Conservation (phyloP, 1,140 invertebrate species). For the Bombus confusus region DNA sequence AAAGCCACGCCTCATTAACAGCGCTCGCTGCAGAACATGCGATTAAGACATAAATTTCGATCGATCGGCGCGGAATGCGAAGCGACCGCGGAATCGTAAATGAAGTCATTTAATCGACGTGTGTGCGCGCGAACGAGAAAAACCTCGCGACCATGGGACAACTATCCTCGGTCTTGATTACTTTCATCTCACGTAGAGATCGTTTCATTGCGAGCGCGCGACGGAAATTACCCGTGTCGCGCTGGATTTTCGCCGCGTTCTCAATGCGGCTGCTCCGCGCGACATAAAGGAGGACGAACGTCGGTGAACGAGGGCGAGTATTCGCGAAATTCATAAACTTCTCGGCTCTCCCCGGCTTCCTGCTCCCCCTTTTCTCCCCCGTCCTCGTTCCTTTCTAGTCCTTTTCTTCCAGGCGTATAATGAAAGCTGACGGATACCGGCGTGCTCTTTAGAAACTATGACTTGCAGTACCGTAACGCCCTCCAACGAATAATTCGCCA, state of each 20-base stretch:
- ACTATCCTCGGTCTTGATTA: conserved; percentile 51
- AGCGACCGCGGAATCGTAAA: conserved; percentile 39
- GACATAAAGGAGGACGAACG: conserved; percentile 56
- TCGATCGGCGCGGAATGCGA: conserved; percentile 32
- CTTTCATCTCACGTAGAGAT: conserved; percentile 68
- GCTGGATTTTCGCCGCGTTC: conserved; percentile 56
- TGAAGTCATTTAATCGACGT: conserved; percentile 53
- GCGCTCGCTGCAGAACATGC: neutral
- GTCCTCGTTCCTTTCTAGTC: neutral
- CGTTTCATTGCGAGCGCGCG: conserved; percentile 61
- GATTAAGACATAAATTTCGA: conserved; percentile 36
- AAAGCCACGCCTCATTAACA: neutral
- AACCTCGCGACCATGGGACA: conserved; percentile 22
- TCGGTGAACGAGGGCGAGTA: conserved; percentile 53
- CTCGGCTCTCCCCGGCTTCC: conserved; percentile 6
- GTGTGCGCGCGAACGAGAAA: conserved; percentile 13
- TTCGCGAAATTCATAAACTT: conserved; percentile 77
- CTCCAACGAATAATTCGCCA: conserved; percentile 74
- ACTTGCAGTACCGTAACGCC: conserved; percentile 73
- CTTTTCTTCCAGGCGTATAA: conserved; percentile 62
- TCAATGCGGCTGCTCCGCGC: conserved; percentile 50
- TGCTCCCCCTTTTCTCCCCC: neutral
- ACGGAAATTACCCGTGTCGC: conserved; percentile 60
- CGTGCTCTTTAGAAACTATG: conserved; percentile 73
- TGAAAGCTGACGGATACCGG: conserved; percentile 68